phyloP scores from a whole-genome alignment of 2,797 vertebrate species.

The Hephaestus fuliginosus region DNA sequence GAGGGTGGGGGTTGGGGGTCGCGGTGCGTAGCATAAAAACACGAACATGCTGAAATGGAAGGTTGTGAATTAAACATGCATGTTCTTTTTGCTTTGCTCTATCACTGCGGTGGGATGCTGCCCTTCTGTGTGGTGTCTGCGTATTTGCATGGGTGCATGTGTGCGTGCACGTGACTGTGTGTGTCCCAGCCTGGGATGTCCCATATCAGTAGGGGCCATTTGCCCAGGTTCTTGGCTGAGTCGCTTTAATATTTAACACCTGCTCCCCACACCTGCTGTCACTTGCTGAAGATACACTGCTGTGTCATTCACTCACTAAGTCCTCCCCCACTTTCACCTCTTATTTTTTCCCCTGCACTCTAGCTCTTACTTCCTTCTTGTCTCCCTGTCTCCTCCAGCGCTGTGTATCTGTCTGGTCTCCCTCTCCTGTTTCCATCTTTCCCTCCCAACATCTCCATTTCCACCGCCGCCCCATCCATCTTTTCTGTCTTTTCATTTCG shows the following conservation, averaged over 20 bases:
- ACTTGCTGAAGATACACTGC: constrained; percentile 62
- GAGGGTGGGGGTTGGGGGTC: constrained; percentile 59
- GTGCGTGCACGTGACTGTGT: constrained; percentile 26
- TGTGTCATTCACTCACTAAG: constrained; percentile 66
- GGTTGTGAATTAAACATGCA: constrained; percentile 85
- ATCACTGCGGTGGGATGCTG: constrained; percentile 63
- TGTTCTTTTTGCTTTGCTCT: constrained; percentile 74
- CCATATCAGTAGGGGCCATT: constrained; percentile 77
- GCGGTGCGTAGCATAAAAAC: constrained; percentile 67
- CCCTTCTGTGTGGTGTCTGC: constrained; percentile 48
- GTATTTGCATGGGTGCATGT: constrained; percentile 18
- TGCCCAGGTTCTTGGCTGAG: constrained; percentile 67
- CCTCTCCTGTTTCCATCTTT: constrained; percentile 4
- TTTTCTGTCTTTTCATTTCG: constrained; percentile 28
- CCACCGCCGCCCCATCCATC: constrained; percentile 6
- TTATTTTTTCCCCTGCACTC: constrained; percentile 20
- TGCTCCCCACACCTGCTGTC: constrained; percentile 79
- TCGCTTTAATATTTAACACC: constrained; percentile 80
- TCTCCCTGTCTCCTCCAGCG: constrained; percentile 14
- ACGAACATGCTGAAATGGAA: constrained; percentile 80
- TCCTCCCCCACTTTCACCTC: constrained; percentile 48
- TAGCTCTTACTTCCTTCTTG: constrained; percentile 8
- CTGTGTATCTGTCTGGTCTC: background rate
- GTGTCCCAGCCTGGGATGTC: constrained; percentile 68
- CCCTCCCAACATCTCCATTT: constrained; percentile 7